Evolutionary conservation across 23 tunicate genomes (phyloP).

Genomic region (Clavelina lepadiformis): DNA sequence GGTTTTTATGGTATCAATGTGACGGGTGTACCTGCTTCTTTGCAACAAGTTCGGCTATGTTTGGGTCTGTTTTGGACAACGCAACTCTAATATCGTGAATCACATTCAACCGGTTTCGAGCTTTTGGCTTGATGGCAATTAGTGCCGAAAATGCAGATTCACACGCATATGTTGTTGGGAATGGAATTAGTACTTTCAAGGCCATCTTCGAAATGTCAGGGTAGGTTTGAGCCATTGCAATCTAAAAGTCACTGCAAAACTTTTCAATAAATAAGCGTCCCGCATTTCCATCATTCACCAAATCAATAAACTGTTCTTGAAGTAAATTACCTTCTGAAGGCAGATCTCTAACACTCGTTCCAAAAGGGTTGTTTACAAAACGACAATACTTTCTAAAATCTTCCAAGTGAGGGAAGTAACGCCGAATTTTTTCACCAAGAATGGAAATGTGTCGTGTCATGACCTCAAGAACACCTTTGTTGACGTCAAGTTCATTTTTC

Average conservation of each 20-base stretch:
- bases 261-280: constrained; percentile 15
- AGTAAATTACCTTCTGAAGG: constrained; percentile 19
- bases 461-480: constrained; percentile 15
- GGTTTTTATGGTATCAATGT: too few species aligned
- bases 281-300: constrained; percentile 38
- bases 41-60: too few species aligned
- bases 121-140: too few species aligned
- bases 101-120: too few species aligned
- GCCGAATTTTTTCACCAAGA: constrained; percentile 24
- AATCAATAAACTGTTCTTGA: constrained; percentile 47
- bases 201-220: too few species aligned
- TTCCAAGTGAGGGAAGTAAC: constrained; percentile 12
- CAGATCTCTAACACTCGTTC: constrained; percentile 15
- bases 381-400: constrained; percentile 17
- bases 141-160: too few species aligned
- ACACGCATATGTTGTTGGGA: too few species aligned
- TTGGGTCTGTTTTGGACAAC: too few species aligned
- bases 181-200: too few species aligned
- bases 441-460: constrained; percentile 16
- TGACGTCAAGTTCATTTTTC: constrained; percentile 36
- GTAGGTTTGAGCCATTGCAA: too few species aligned
- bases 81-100: too few species aligned
- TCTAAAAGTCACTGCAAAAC: constrained; percentile 29
- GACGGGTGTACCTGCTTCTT: too few species aligned
- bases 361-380: constrained; percentile 39